Base-by-base conservation (phyloP, 2,888 invertebrate species). In the Flexamia atlantica region DNA sequence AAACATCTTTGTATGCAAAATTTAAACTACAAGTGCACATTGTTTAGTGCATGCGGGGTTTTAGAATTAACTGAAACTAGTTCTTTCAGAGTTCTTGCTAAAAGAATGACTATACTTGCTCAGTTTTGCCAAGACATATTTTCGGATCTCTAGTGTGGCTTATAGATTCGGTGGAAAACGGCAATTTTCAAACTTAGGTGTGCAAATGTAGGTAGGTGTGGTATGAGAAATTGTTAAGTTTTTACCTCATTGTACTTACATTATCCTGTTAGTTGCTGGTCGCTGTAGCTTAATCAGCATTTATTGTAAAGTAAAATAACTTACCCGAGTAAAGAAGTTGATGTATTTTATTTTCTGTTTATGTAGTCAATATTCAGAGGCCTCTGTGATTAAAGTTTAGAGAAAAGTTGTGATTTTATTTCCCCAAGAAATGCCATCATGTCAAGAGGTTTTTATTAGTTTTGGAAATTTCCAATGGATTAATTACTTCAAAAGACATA, bases 361-460 rank as follows among this genome's bases (percentile, higher is more conserved):
- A 28, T 64, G 64, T 64, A 28, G 64, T 64, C 64, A 64, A 64
- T 30, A 28, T 28, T 64, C 9, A 64, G 30, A 64, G 20, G 64
- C 2, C 64, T 64, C 64, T 64, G 64, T 64, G 30, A 64, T 64
- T 64, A 64, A 64, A 64, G 14, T 64, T 28, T 3, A 17, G 4
- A 36, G 9, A 36, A 36, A 36, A n/a, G n/a, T n/a, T n/a, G n/a
- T n/a, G n/a, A n/a, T n/a, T n/a, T n/a, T n/a, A n/a, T n/a, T n/a
- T n/a, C n/a, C n/a, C n/a, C n/a, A n/a, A n/a, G n/a, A n/a, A n/a
- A n/a, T n/a, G n/a, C n/a, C n/a, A n/a, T n/a, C n/a, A n/a, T n/a
- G n/a, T n/a, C n/a, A n/a, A n/a, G n/a, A n/a, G n/a, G n/a, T n/a
- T n/a, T n/a, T n/a, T n/a, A n/a, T n/a, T n/a, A n/a, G n/a, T n/a